phyloP scores from a whole-genome alignment of 1,140 invertebrate genomes.

The Aphis gossypii region DNA sequence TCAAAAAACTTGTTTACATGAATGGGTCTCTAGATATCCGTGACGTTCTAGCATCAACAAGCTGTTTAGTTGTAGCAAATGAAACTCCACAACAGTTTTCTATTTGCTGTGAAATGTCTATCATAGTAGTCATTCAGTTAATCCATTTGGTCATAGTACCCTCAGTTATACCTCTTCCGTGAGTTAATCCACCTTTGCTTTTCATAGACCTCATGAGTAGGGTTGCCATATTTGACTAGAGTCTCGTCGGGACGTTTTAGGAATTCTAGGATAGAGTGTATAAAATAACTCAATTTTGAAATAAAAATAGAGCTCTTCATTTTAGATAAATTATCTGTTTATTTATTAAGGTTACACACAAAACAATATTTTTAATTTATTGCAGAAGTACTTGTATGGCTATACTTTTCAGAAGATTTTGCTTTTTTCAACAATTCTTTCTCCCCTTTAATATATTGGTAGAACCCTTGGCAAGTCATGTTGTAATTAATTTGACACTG shows the following conservation, averaged over 20 bases:
- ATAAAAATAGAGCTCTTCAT: too few relatives aligned
- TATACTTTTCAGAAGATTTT: too few relatives aligned
- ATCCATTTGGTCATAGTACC: not conserved
- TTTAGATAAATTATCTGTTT: too few relatives aligned
- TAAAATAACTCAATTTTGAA: too few relatives aligned
- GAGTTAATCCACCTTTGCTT: not conserved
- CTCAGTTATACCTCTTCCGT: not conserved
- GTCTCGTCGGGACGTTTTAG: too few relatives aligned
- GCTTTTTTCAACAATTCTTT: too few relatives aligned
- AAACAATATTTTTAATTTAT: too few relatives aligned
- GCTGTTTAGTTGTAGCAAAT: constrained; percentile 7
- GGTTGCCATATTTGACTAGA: too few relatives aligned
- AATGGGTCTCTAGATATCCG: not conserved
- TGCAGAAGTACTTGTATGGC: too few relatives aligned
- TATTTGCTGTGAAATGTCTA: constrained; percentile 3
- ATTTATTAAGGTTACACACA: too few relatives aligned
- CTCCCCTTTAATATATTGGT: too few relatives aligned
- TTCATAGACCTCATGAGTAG: not conserved
- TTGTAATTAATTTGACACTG: not conserved
- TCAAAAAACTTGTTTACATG: not conserved
- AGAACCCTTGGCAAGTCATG: not conserved
- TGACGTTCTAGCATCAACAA: not conserved
- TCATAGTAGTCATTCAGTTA: not conserved
- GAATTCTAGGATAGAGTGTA: too few relatives aligned
- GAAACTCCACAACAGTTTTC: not conserved